Base-by-base conservation (phyloP, 2,113 vertebrate genomes). In the Desmodus rotundus region DNA sequence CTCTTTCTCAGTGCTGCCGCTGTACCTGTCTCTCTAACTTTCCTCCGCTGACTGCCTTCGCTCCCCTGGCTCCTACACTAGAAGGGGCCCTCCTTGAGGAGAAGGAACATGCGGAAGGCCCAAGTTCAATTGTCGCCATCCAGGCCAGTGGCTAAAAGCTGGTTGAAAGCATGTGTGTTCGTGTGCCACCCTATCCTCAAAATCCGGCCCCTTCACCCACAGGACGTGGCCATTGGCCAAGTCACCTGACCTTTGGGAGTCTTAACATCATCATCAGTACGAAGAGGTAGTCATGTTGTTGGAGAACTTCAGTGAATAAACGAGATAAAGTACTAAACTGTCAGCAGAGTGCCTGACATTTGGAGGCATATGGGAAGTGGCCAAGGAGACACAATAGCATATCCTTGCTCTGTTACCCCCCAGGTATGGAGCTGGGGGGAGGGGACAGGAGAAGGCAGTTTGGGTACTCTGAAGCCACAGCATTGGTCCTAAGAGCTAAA, bases 381-480 rank as follows among this genome's bases (percentile, higher is more conserved):
- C 76, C 65, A 70, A 61, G n/a, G 58, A 89, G 22, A 52, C 4
- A 33, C 0, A 0, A 0, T 0, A 14, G 33, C 5, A 2, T 5
- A 41, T 28, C 47, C 38, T 87, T 67, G 31, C 17, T 41, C 36
- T 38, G 6, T 73, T 10, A 31, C 9, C 0, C 0, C 36, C 3
- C 20, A 3, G 1, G 36, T 41, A 15, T 56, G 13, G 47, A 56
- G 3, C 3, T 43, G 1, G 7, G 26, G 38, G 8, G 17, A 28
- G 22, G 17, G n/a, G 24, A 33, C 19, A 36, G 50, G 17, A 67
- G 15, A 76, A 67, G 47, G 7, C 61, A 38, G 0, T n/a, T 15
- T 31, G 45, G 68, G 38, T 47, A n/a, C 12, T 7, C 26, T 14
- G 28, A 78, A 93, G 85, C 26, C 22, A 33, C 0, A 28, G 14